Evolutionary conservation across 2,113 vertebrate species (phyloP).

Genomic region (Zosterops lateralis): DNA sequence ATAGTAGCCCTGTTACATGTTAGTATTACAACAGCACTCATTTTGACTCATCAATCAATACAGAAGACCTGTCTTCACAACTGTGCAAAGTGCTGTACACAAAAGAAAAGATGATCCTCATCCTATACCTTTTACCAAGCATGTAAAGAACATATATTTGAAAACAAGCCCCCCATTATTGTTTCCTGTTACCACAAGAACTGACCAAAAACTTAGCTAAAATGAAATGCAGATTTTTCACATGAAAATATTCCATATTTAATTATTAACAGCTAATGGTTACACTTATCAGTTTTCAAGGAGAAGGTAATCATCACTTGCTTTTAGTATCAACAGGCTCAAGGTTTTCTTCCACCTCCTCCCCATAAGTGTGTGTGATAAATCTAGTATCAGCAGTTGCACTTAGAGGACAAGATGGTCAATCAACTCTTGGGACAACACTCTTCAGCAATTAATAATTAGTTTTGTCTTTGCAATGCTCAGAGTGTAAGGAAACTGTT

Average conservation of each 20-base stretch:
- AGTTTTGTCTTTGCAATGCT: background rate
- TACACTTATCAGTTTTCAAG: background rate
- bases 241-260: background rate
- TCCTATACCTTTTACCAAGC: background rate
- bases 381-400: background rate
- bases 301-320: background rate
- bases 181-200: background rate
- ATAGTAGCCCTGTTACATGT: background rate
- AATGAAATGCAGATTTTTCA: background rate
- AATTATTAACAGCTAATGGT: background rate
- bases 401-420: background rate
- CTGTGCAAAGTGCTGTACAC: background rate
- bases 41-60: background rate
- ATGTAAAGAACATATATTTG: background rate
- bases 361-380: accelerated
- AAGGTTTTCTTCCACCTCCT: background rate
- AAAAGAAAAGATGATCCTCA: background rate
- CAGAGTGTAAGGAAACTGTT: background rate
- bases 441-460: background rate
- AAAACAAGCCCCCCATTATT: background rate
- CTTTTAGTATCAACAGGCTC: background rate
- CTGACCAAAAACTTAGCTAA: background rate
- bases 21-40: background rate
- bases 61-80: background rate
- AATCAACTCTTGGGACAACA: background rate